Percentiles rank a stretch among this genome's conserved stretches.
Evolutionary conservation across 2,113 vertebrate species (phyloP).

Genomic region (Acrocephalus kingi): DNA sequence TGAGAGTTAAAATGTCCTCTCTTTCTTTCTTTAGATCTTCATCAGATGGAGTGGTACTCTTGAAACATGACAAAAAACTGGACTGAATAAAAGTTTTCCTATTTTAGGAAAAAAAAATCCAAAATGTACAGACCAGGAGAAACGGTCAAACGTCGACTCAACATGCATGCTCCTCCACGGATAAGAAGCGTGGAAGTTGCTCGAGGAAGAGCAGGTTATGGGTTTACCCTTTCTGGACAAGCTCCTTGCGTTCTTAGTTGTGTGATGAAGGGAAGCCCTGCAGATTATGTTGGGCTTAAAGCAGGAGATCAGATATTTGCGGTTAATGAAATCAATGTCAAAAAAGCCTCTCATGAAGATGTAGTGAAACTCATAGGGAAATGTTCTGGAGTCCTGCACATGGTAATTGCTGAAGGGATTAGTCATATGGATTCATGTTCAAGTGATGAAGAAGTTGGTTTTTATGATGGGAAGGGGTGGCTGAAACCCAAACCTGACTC

Average conservation of each 20-base stretch:
- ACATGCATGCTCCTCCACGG: slow-evolving; percentile 68
- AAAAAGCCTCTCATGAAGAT: slow-evolving; percentile 94
- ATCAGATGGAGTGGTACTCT: background rate
- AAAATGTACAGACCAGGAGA: slow-evolving; percentile 87
- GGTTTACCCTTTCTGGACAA: slow-evolving; percentile 93
- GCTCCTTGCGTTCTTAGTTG: slow-evolving; percentile 91
- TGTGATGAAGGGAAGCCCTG: slow-evolving; percentile 92
- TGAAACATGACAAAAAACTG: background rate
- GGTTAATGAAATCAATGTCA: slow-evolving; percentile 93
- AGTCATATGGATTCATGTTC: slow-evolving; percentile 87
- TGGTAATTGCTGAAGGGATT: slow-evolving; percentile 84
- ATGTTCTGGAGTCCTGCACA: slow-evolving; percentile 89
- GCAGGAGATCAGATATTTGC: slow-evolving; percentile 91
- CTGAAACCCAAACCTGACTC: slow-evolving; percentile 87
- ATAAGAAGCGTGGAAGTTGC: slow-evolving; percentile 90
- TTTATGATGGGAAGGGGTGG: slow-evolving; percentile 84
- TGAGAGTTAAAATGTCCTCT: background rate
- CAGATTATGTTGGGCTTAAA: slow-evolving; percentile 89
- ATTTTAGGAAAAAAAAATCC: background rate
- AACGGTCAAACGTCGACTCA: slow-evolving; percentile 73
- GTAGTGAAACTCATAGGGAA: slow-evolving; percentile 95
- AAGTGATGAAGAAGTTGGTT: slow-evolving; percentile 89
- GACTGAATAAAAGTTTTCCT: background rate
- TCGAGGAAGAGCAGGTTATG: slow-evolving; percentile 90
- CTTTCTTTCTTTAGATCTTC: slow-evolving; percentile 42